phyloP scores from a whole-genome alignment of 2,113 vertebrate species.

The Rana temporaria region DNA sequence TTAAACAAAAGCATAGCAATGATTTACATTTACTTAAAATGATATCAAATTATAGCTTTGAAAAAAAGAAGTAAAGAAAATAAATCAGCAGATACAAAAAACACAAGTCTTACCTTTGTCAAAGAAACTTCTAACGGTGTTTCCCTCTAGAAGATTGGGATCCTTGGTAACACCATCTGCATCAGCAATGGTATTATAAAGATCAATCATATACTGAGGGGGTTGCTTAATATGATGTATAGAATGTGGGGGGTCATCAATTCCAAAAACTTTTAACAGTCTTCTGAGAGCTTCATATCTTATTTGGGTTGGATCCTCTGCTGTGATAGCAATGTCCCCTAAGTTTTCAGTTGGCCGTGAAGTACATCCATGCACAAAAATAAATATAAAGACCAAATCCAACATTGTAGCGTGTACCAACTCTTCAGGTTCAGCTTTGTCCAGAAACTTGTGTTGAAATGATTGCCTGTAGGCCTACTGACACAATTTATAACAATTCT shows the following conservation, averaged over 20 bases:
- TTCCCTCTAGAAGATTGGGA: slow-evolving; percentile 82
- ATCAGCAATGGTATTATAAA: slow-evolving; percentile 86
- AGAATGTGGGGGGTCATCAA: slow-evolving; percentile 79
- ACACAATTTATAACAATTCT: slow-evolving; percentile 76
- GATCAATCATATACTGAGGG: slow-evolving; percentile 91
- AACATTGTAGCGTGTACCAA: slow-evolving; percentile 54
- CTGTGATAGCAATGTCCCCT: slow-evolving; percentile 57
- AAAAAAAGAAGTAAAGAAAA: not conserved
- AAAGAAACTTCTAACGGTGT: slow-evolving; percentile 90
- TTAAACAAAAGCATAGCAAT: too few species aligned
- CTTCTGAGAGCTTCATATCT: slow-evolving; percentile 81
- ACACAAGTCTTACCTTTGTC: slow-evolving; percentile 80
- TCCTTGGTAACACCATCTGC: slow-evolving; percentile 87
- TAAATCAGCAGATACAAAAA: not conserved
- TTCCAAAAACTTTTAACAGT: slow-evolving; percentile 88
- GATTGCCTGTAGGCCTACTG: fast-evolving
- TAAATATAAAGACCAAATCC: slow-evolving; percentile 52
- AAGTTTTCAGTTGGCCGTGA: slow-evolving; percentile 48
- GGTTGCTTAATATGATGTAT: slow-evolving; percentile 76
- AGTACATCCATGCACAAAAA: slow-evolving; percentile 15
- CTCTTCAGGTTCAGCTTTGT: slow-evolving; percentile 12
- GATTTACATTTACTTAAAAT: too few species aligned
- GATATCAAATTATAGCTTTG: not conserved
- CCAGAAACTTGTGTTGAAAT: slow-evolving; percentile 22
- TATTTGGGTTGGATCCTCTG: slow-evolving; percentile 61